Percentiles rank a stretch among this genome's conserved stretches.
These are phyloP conservation scores for Myotis planiceps DNA, from an alignment of 2,797 vertebrate species.

Conservation along the genomic window DNA sequence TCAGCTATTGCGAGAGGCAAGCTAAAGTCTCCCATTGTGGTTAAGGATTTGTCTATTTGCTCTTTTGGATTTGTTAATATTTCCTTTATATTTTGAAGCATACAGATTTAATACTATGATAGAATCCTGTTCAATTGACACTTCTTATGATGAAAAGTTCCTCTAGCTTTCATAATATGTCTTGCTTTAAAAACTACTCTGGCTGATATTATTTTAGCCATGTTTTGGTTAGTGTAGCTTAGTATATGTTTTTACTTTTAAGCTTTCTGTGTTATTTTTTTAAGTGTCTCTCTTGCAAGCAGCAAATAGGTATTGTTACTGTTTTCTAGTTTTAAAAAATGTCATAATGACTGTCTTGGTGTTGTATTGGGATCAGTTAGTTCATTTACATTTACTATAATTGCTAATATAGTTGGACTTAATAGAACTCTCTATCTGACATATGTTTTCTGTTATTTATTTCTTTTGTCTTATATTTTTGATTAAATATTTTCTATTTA, in stretches of 20 bases:
- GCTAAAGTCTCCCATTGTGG: background rate
- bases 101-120: background rate
- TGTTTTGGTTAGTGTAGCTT: background rate
- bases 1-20: background rate
- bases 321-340: background rate
- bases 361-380: background rate
- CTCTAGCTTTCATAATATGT: background rate
- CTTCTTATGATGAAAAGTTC: background rate
- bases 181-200: constrained; percentile 21
- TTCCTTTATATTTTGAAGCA: background rate
- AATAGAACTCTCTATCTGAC: background rate
- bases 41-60: background rate
- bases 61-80: background rate
- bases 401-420: background rate
- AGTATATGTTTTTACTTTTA: background rate
- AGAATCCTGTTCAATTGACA: background rate
- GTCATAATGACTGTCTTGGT: background rate
- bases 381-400: background rate
- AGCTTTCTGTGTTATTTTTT: constrained; percentile 41
- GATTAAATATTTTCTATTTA: background rate
- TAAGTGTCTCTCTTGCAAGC: background rate
- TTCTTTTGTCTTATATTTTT: background rate
- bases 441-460: background rate
- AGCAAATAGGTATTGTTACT: background rate
- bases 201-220: background rate